Evolutionary conservation across 2,113 vertebrate genomes (phyloP), one percentile per base, ranked within the genome.

Genomic region (Microtus pennsylvanicus): DNA sequence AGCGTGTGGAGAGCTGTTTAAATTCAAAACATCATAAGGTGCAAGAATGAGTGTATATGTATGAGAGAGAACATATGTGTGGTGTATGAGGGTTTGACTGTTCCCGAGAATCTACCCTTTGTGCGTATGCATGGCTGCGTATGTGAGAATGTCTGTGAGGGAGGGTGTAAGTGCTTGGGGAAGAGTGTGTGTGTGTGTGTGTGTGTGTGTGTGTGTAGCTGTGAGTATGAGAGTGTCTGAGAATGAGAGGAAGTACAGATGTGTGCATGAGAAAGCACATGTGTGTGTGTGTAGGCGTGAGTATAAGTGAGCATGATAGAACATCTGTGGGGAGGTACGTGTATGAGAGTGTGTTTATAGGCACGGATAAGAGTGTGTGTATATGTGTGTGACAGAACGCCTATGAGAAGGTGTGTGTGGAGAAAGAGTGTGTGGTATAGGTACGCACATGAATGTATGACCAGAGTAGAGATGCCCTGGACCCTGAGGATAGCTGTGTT

Each of bases 401-500:
- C 38, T 42, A 42, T 42, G 38, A 42, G 38, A 42, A 42, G 38
- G n/a, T 87, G 69, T 58, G 87, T 61, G 81, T 61, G 47, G 47
- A 17, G 76, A 47, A 45, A 14, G 17, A 45, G 50, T 24, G 21
- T 61, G n/a, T 35, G 38, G 22, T 9, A 13, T 10, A 33, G 6
- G 28, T 21, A 69, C 4, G 11, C 12, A 0, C 7, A 12, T 52
- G 45, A 42, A 12, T 3, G 3, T 52, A 45, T 58, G 5, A 1
- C 7, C 35, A 76, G 78, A 92, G 14, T 30, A 10, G 13, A 47
- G n/a, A 13, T 16, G 0, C 19, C 21, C 9, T 45, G 47, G 38
- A 74, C 16, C 63, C 35, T 19, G n/a, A 33, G 22, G 13, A 7
- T 24, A 50, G 55, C 58, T 7, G 52, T 21, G 16, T 22, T 26